Base-by-base conservation (phyloP, 2,888 invertebrate species). In the Nipponacmea schrenckii region DNA sequence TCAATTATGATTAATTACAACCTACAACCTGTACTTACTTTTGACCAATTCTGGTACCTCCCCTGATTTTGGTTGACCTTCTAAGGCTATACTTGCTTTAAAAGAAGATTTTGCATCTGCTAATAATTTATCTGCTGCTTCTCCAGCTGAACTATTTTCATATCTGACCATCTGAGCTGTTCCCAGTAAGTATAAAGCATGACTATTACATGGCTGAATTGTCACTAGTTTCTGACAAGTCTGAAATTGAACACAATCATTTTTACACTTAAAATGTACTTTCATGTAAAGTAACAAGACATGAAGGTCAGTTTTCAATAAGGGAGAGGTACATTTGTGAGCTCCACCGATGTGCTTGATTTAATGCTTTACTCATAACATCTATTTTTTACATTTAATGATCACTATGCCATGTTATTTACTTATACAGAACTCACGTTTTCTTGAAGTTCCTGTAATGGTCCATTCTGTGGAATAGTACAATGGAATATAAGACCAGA, bases 211-310 rank as follows among this genome's bases (percentile, higher is more conserved):
- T 10, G 88, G 86, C 70, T 85, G 81, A 39, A 84, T 84, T 74
- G 77, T 73, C 8, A 86, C 86, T 70, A 88, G 73, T 66, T 83
- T 83, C 76, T 87, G 84, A 71, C 85, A 84, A 0, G 87, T 86
- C 87, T 87, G 79, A 12, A 78, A 74, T 31, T 69, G 65, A 66
- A 75, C n/a, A 39, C 12, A 15, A 62, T 15, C 24, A 64, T 27
- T 67, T 39, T 39, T 31, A 31, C 31, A 31, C n/a, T 31, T 31
- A 31, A 31, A 5, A 31, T 31, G 5, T 31, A 2, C 31, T 31
- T 31, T 31, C n/a, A 31, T 31, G 31, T 31, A 31, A 7, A 4
- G 31, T 7, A 31, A 31, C n/a, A n/a, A n/a, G n/a, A n/a, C n/a
- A n/a, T n/a, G n/a, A n/a, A n/a, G n/a, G 31, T 31, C 31, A 31